phyloP scores from a whole-genome alignment of 2,113 vertebrate genomes.

The Pithys albifrons region DNA sequence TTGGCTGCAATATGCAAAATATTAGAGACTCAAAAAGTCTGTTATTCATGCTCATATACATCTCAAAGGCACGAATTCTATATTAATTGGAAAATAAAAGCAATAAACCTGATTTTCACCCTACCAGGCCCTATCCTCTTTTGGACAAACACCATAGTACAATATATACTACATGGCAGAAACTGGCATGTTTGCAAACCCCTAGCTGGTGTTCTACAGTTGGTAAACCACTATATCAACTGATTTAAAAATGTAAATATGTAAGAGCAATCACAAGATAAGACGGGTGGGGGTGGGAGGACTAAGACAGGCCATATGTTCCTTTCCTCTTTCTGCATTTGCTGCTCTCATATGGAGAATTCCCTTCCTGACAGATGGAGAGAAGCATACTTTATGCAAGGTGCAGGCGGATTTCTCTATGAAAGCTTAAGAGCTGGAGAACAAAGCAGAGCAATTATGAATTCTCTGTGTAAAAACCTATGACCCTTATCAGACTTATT shows the following conservation, averaged over 20 bases:
- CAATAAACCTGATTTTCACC: not conserved
- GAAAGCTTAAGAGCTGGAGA: not conserved
- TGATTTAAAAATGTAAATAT: constrained; percentile 27
- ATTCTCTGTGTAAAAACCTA: constrained; percentile 26
- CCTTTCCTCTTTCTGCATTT: not conserved
- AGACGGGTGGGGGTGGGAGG: not conserved
- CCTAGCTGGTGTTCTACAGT: not conserved
- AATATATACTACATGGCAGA: not conserved
- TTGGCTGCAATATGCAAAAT: not conserved
- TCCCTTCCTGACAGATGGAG: constrained; percentile 44
- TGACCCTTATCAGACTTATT: constrained; percentile 2
- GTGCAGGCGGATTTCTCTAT: not conserved
- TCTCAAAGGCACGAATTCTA: not conserved
- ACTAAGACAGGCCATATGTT: not conserved
- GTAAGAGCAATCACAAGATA: constrained; percentile 2
- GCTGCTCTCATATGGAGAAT: constrained; percentile 17
- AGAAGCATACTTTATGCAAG: constrained; percentile 32
- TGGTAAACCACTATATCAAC: not conserved
- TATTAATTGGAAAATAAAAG: constrained; percentile 19
- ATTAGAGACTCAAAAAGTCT: not conserved
- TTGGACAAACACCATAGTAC: not conserved
- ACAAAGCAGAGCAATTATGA: constrained; percentile 36
- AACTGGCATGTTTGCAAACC: not conserved
- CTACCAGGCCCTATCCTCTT: not conserved
- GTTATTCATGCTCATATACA: not conserved